Evolutionary conservation across 1,140 invertebrate genomes (phyloP).

Genomic region (Rhopalosiphum maidis): DNA sequence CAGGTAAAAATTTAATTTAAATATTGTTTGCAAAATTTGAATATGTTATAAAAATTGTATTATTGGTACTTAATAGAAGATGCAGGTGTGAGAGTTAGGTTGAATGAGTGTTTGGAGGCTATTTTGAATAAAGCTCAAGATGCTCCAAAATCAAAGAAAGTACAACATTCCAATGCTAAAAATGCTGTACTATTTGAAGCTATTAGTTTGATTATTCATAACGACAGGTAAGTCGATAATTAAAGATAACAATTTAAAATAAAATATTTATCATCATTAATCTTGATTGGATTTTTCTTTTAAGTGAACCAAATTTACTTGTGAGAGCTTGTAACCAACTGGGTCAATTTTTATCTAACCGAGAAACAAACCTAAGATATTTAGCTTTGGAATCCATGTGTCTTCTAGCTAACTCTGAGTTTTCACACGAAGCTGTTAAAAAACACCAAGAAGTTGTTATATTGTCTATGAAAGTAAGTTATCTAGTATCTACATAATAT

Average conservation of each 20-base stretch:
- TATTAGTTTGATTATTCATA: conserved; percentile 99
- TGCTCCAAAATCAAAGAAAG: conserved; percentile 99
- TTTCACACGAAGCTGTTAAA: conserved; percentile 99
- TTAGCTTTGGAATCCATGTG: conserved; percentile 99
- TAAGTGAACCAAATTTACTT: conserved; percentile 92
- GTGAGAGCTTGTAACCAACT: conserved; percentile 98
- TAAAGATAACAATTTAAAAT: background rate
- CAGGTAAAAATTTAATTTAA: conserved; percentile 68
- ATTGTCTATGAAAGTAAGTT: conserved; percentile 88
- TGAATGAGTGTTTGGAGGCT: conserved; percentile 99
- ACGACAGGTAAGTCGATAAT: conserved; percentile 74
- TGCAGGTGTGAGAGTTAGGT: conserved; percentile 89
- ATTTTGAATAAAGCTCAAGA: conserved; percentile 99
- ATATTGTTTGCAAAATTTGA: background rate
- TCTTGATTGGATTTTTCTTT: conserved; percentile 58
- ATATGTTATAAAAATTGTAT: background rate
- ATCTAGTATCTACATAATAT: background rate
- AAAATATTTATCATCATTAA: background rate
- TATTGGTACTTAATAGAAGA: conserved; percentile 72
- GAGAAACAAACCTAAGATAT: conserved; percentile 98
- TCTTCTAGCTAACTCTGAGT: conserved; percentile 97
- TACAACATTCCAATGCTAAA: conserved; percentile 99
- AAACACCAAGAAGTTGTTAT: conserved; percentile 99
- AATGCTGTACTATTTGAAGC: conserved; percentile 99
- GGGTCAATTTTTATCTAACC: conserved; percentile 97